Evolutionary conservation across 2,888 invertebrate genomes (phyloP).

Genomic region (Cryptocephalus moraei): DNA sequence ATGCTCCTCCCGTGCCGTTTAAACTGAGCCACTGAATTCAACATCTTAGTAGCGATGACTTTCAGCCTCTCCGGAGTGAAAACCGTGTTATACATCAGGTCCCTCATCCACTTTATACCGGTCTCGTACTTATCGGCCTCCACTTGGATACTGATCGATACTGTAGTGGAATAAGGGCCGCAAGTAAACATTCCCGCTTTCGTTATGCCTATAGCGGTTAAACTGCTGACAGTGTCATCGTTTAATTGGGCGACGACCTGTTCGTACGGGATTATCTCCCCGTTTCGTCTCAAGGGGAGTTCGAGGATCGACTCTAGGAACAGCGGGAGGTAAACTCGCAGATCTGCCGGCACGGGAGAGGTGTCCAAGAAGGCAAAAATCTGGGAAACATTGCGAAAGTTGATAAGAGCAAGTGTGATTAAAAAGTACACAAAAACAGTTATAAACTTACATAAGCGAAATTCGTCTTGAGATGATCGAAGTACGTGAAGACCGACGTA

Average conservation of each 20-base stretch:
- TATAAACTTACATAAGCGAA: slow-evolving; percentile 66
- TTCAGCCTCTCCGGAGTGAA: slow-evolving; percentile 64
- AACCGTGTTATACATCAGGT: slow-evolving; percentile 61
- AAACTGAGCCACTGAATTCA: slow-evolving; percentile 68
- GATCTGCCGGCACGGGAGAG: slow-evolving; percentile 43
- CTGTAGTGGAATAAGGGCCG: slow-evolving; percentile 61
- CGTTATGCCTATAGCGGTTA: slow-evolving; percentile 55
- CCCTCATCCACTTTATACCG: slow-evolving; percentile 67
- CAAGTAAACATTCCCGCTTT: slow-evolving; percentile 50
- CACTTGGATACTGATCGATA: slow-evolving; percentile 59
- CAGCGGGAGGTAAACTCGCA: slow-evolving; percentile 64
- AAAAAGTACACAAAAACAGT: not conserved
- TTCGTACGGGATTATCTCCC: slow-evolving; percentile 48
- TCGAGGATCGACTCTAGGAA: slow-evolving; percentile 66
- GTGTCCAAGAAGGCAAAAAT: slow-evolving; percentile 66
- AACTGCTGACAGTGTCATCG: slow-evolving; percentile 57
- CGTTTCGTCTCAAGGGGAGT: slow-evolving; percentile 56
- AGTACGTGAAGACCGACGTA: slow-evolving; percentile 63
- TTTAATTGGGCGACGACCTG: slow-evolving; percentile 71
- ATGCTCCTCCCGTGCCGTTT: slow-evolving; percentile 65
- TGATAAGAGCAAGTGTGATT: no score
- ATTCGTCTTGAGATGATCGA: slow-evolving; percentile 72
- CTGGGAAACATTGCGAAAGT: slow-evolving; percentile 40
- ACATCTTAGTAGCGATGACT: slow-evolving; percentile 70
- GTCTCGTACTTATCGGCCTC: slow-evolving; percentile 61